These are phyloP conservation scores for Neosilurus mollespiculum DNA, from an alignment of 2,797 vertebrate genomes.

Conservation along the genomic window DNA sequence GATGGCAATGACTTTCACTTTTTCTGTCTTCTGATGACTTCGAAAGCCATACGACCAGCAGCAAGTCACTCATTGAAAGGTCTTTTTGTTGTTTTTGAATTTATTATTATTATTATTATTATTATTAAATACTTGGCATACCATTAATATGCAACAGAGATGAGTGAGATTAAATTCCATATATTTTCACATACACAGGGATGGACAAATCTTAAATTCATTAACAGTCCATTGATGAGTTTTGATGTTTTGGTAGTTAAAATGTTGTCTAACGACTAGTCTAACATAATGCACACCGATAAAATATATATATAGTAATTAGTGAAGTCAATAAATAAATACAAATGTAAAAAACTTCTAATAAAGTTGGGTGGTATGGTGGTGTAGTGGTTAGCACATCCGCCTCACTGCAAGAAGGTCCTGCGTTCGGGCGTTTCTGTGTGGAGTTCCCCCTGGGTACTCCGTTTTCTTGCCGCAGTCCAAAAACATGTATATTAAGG, in stretches of 20 bases:
- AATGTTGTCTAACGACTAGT: not conserved
- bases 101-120: too few species aligned
- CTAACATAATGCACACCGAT: not conserved
- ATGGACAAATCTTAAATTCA: not conserved
- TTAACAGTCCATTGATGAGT: not conserved
- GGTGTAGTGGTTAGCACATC: too few species aligned
- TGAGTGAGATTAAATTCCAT: not conserved
- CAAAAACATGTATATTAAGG: too few species aligned
- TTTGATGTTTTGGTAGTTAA: not conserved
- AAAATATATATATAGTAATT: not conserved
- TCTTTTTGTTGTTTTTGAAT: too few species aligned
- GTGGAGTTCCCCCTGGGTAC: too few species aligned
- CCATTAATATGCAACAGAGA: slow-evolving; percentile 23
- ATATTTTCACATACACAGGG: too few species aligned
- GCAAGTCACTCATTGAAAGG: not conserved
- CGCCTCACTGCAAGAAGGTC: too few species aligned
- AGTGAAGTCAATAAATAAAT: not conserved
- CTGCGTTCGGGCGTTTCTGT: too few species aligned
- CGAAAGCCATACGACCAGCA: not conserved
- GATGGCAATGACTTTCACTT: not conserved
- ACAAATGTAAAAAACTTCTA: too few species aligned
- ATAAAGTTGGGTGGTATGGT: too few species aligned
- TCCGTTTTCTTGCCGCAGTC: too few species aligned
- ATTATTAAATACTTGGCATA: not conserved
- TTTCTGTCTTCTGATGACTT: not conserved